phyloP scores from a whole-genome alignment of 2,797 vertebrate species.

The Microtus californicus region DNA sequence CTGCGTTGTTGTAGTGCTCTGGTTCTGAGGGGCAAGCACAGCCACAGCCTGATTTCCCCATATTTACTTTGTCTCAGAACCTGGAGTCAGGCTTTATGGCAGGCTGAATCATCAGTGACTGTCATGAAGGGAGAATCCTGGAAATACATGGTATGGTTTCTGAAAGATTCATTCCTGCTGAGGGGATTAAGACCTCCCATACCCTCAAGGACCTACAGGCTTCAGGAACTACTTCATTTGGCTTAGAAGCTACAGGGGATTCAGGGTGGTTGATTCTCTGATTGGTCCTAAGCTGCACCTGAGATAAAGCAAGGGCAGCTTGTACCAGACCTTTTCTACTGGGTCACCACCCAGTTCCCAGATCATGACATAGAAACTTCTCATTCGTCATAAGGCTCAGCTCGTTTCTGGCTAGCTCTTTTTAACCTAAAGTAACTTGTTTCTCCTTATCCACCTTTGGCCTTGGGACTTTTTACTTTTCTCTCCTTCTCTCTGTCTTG shows the following conservation, averaged over 20 bases:
- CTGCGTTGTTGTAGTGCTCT: neutral
- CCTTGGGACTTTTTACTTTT: neutral
- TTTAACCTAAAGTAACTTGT: neutral
- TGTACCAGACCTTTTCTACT: neutral
- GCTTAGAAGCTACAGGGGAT: neutral
- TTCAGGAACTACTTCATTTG: fast-evolving
- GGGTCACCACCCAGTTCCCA: neutral
- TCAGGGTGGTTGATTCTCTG: neutral
- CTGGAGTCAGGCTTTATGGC: neutral
- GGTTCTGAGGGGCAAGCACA: neutral
- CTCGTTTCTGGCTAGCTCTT: neutral
- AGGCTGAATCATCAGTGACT: neutral
- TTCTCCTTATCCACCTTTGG: neutral
- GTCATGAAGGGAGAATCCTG: neutral
- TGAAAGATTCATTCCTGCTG: neutral
- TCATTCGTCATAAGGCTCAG: neutral
- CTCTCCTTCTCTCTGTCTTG: neutral
- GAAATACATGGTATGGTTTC: neutral
- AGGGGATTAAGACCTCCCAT: neutral
- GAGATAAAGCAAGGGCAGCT: neutral
- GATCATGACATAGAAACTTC: neutral
- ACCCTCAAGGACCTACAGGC: neutral
- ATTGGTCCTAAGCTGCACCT: neutral
- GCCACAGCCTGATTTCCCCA: neutral
- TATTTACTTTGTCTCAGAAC: neutral